Base-by-base conservation (phyloP, 2,113 vertebrate genomes). In the Pionites leucogaster region DNA sequence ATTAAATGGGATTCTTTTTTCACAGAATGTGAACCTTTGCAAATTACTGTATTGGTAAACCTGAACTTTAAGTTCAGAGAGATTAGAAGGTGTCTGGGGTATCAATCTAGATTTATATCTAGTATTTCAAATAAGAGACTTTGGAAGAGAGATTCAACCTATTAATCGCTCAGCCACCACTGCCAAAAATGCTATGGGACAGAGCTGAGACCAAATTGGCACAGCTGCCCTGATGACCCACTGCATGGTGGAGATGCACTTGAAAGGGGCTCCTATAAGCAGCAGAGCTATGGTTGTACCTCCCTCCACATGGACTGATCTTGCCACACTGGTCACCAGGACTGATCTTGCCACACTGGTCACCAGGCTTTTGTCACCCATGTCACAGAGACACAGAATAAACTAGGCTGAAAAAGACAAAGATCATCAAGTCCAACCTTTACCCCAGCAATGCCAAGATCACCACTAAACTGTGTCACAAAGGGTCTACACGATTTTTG, bases 181-280 rank as follows among this genome's bases (percentile, higher is more conserved):
- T 50, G 24, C 33, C 46, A 47, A 84, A 92, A 74, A n/a, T 53
- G 8, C n/a, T 24, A 19, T 2, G 23, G 39, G 22, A 13, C 24
- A 65, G 20, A 68, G 27, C 17, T 67, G 50, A 70, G 41, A 78
- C 9, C 15, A 71, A 35, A 44, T 14, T 31, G 47, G 28, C 24
- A 27, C 2, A 17, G 0, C 2, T 3, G 4, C 3, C 19, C 24
- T 22, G 41, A 18, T 3, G 7, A 10, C 6, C 24, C 3, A 6
- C 37, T 35, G n/a, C 17, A 12, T 13, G 15, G 25, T n/a, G 50
- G 39, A 74, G 27, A 62, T n/a, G 22, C 13, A 8, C 25, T 50
- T 9, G 13, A 55, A 82, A 53, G 28, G 16, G 10, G 5, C 6
- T 78, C 14, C 70, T 13, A 44, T 9, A 33, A 63, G 19, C 22